Evolutionary conservation across 2,113 vertebrate species (phyloP).

Genomic region (Caretta caretta): DNA sequence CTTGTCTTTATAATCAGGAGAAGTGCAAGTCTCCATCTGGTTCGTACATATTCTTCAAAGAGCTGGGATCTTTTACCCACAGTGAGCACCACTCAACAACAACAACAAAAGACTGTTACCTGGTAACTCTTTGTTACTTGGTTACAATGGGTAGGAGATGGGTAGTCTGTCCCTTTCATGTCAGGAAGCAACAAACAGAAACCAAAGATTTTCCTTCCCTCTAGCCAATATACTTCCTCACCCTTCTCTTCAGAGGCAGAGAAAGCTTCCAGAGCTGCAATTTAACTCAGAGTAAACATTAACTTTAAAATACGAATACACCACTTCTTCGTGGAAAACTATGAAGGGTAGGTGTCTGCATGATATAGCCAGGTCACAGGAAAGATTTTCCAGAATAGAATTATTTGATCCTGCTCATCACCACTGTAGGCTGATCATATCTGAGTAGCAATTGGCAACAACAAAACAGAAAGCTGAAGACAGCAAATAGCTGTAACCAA

Average conservation of each 20-base stretch:
- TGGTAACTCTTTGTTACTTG: not conserved
- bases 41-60: conserved; percentile 57
- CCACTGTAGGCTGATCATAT: too few species aligned
- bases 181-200: not conserved
- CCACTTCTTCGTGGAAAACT: not conserved
- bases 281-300: not conserved
- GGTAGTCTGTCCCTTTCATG: not conserved
- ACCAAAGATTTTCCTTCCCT: not conserved
- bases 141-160: not conserved
- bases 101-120: conserved; percentile 28
- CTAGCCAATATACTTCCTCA: not conserved
- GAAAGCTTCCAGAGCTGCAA: not conserved
- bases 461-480: not conserved
- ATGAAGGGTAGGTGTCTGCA: not conserved
- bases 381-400: not conserved
- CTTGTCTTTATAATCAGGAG: conserved; percentile 71
- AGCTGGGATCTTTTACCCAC: conserved; percentile 40
- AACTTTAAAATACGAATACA: not conserved
- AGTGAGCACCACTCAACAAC: conserved; percentile 60
- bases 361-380: too few species aligned
- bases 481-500: not conserved
- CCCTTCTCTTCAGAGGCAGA: not conserved
- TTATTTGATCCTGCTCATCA: not conserved
- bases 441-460: too few species aligned
- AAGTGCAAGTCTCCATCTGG: conserved; percentile 72